Percentiles rank a stretch among this genome's conserved stretches.
phyloP scores from a whole-genome alignment of 2,113 vertebrate species.

The Astatoreochromis straeleni region DNA sequence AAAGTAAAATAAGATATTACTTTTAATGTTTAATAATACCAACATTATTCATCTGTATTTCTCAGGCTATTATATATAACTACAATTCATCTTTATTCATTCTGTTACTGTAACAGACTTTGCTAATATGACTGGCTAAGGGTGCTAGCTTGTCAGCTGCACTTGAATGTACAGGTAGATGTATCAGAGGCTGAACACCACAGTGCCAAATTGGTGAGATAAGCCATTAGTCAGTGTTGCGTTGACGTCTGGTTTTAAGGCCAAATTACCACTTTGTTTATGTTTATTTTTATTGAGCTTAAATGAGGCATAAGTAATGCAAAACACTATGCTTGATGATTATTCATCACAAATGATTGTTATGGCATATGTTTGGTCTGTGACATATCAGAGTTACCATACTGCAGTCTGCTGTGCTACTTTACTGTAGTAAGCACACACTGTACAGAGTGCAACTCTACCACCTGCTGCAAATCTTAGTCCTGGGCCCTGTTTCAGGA shows the following conservation, averaged over 20 bases:
- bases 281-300: background rate
- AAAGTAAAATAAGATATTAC: background rate
- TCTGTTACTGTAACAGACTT: background rate
- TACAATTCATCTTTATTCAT: background rate
- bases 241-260: background rate
- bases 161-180: background rate
- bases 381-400: background rate
- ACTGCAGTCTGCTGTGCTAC: background rate
- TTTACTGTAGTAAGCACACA: background rate
- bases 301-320: background rate
- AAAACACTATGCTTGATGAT: background rate
- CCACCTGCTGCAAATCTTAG: background rate
- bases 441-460: background rate
- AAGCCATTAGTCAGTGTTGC: background rate
- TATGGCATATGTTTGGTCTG: background rate
- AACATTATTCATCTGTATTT: background rate
- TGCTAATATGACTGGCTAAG: background rate
- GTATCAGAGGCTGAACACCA: background rate
- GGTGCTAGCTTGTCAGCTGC: background rate
- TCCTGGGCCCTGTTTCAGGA: too few relatives aligned
- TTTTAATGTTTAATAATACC: background rate
- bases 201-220: background rate
- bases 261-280: background rate
- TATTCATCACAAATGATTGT: background rate
- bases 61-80: background rate